Conservation (phyloP, 2,113 vertebrate genomes). For the Misgurnus mizolepis region DNA sequence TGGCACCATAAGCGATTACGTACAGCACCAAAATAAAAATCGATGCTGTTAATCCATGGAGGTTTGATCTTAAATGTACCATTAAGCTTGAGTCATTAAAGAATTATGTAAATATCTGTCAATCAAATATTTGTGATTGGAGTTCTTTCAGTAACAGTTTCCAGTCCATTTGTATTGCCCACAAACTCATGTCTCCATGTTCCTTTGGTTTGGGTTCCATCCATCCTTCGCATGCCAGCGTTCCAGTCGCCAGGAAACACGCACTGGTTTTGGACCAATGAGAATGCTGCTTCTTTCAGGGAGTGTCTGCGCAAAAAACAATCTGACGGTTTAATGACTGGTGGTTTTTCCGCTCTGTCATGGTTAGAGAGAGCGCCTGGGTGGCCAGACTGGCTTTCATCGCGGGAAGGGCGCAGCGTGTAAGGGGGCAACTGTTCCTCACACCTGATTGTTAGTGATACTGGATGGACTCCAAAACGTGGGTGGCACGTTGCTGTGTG, state of each 20-base stretch:
- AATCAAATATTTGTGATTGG: not conserved
- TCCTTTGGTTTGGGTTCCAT: slow-evolving; percentile 12
- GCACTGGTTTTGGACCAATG: slow-evolving; percentile 64
- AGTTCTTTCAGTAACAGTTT: slow-evolving; percentile 7
- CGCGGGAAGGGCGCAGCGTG: slow-evolving; percentile 29
- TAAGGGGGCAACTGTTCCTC: slow-evolving; percentile 39
- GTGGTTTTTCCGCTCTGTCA: slow-evolving; percentile 52
- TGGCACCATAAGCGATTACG: not conserved
- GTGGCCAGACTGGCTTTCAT: slow-evolving; percentile 51
- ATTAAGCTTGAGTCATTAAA: not conserved
- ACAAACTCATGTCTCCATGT: not conserved
- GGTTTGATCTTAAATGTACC: not conserved
- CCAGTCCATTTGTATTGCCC: slow-evolving; percentile 27
- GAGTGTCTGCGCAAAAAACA: slow-evolving; percentile 44
- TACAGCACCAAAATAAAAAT: not conserved
- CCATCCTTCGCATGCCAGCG: slow-evolving; percentile 19
- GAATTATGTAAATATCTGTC: slow-evolving; percentile 15
- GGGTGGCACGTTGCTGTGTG: slow-evolving; percentile 50
- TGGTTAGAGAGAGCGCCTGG: slow-evolving; percentile 50
- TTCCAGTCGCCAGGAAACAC: slow-evolving; percentile 40
- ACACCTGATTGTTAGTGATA: slow-evolving; percentile 56
- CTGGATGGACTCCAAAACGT: slow-evolving; percentile 50
- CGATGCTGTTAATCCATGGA: not conserved
- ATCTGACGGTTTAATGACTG: slow-evolving; percentile 52
- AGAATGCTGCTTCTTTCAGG: slow-evolving; percentile 64